These are phyloP conservation scores for Smutsia temminckii DNA, from an alignment of 2,797 vertebrate species.

Conservation along the genomic window DNA sequence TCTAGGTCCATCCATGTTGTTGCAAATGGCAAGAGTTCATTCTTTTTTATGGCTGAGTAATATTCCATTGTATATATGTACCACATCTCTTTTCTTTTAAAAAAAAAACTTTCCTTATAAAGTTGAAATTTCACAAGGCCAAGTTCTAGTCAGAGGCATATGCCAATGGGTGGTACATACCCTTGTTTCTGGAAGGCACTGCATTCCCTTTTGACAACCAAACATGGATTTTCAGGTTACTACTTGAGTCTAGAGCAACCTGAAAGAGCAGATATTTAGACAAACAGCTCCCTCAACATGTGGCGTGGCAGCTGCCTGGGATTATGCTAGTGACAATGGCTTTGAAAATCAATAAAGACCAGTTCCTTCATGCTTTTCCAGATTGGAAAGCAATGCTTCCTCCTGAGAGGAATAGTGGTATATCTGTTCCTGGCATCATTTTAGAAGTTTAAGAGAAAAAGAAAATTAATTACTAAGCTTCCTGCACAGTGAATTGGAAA, in stretches of 20 bases:
- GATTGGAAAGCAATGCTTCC: neutral
- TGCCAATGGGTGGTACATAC: neutral
- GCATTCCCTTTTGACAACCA: neutral
- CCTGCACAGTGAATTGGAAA: conserved; percentile 30
- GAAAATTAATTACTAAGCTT: conserved; percentile 57
- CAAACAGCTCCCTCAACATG: neutral
- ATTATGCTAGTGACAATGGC: neutral
- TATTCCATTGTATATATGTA: too few species aligned
- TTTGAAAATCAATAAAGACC: neutral
- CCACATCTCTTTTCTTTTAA: neutral
- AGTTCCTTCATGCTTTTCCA: neutral
- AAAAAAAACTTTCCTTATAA: neutral
- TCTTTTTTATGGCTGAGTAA: too few species aligned
- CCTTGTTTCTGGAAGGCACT: neutral
- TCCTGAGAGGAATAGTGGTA: neutral
- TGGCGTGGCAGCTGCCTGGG: neutral
- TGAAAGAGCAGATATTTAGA: neutral
- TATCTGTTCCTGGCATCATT: conserved; percentile 39
- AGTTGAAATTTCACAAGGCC: neutral
- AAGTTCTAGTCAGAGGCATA: neutral
- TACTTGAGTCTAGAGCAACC: neutral
- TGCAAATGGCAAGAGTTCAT: too few species aligned
- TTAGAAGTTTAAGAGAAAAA: conserved; percentile 56
- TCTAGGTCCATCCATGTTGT: too few species aligned
- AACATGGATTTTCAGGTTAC: neutral